Conservation (phyloP, 1,140 invertebrate species). For the Drosophila leontia region DNA sequence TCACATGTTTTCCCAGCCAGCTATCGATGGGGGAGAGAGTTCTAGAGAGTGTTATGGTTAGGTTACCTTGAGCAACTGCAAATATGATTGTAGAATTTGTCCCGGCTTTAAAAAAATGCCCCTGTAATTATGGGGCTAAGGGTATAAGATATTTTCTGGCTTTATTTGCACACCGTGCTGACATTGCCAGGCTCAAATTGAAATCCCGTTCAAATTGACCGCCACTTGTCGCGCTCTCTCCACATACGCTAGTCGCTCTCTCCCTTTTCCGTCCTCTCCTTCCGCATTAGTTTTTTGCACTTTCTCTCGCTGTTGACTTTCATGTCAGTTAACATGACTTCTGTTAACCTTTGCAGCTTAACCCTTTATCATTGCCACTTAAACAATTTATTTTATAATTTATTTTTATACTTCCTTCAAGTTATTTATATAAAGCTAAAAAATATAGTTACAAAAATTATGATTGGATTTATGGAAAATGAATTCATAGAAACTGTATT, state of each 20-base stretch:
- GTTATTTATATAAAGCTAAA: not conserved
- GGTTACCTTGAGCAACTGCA: not conserved
- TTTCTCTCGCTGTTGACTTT: constrained; percentile 5
- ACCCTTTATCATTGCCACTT: not conserved
- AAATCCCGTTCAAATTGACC: constrained; percentile 35
- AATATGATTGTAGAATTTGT: not conserved
- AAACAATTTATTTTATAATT: not conserved
- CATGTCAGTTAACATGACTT: constrained; percentile 24
- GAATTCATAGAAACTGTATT: too few relatives aligned
- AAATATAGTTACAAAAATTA: not conserved
- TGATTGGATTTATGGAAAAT: too few relatives aligned
- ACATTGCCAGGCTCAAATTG: constrained; percentile 11
- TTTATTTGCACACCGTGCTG: not conserved
- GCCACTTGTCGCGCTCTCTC: constrained; percentile 45
- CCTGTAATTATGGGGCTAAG: not conserved
- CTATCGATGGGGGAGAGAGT: not conserved
- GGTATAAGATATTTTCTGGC: not conserved
- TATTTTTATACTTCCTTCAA: not conserved
- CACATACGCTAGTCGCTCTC: constrained; percentile 15
- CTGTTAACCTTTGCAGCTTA: constrained; percentile 22
- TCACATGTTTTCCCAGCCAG: constrained; percentile 63
- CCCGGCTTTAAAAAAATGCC: not conserved
- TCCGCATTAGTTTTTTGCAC: not conserved
- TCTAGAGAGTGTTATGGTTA: not conserved
- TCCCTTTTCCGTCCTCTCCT: not conserved